phyloP scores from a whole-genome alignment of 2,113 vertebrate genomes.

The Budorcas taxicolor region DNA sequence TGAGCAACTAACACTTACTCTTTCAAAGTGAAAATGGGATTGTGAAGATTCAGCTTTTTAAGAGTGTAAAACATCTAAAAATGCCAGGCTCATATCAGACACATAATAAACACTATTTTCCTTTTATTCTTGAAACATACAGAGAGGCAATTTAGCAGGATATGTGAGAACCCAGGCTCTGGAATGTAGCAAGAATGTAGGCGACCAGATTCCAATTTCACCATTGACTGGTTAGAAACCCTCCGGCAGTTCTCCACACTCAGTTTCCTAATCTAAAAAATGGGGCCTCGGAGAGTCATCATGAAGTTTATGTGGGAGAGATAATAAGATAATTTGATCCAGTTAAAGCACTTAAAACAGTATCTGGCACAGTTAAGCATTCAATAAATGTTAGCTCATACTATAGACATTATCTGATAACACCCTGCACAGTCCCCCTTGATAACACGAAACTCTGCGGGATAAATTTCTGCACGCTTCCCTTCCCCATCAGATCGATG shows the following conservation, averaged over 20 bases:
- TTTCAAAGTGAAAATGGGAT: neutral
- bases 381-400: neutral
- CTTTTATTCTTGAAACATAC: neutral
- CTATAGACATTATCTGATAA: neutral
- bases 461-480: neutral
- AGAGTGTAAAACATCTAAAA: neutral
- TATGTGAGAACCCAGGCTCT: neutral
- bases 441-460: rapidly evolving
- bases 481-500: neutral
- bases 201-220: neutral
- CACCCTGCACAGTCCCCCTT: neutral
- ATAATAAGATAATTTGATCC: neutral
- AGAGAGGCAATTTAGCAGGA: neutral
- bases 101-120: rapidly evolving
- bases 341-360: neutral
- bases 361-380: neutral
- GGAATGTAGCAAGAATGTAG: neutral
- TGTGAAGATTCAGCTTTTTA: neutral
- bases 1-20: neutral
- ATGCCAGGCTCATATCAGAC: neutral
- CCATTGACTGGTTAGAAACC: neutral
- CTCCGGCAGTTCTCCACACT: rapidly evolving
- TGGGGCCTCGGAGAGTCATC: neutral
- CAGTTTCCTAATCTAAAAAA: neutral
- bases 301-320: neutral